Evolutionary conservation across 2,888 invertebrate species (phyloP).

Genomic region (Rhaphigaster nebulosa): DNA sequence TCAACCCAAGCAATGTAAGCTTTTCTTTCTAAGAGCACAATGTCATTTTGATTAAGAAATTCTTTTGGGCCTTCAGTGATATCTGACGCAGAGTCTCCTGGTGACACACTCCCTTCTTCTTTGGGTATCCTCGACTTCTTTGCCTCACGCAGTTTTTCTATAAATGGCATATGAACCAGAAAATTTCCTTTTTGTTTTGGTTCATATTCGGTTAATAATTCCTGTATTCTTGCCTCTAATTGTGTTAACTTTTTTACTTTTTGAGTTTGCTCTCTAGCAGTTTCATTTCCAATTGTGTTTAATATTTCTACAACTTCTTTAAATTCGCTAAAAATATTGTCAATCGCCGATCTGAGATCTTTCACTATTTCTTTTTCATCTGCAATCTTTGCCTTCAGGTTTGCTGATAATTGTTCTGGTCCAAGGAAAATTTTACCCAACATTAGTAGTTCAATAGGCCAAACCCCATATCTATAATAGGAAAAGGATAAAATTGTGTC

Average conservation of each 20-base stretch:
- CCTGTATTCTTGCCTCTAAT: background rate
- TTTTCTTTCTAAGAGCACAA: background rate
- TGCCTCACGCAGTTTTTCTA: background rate
- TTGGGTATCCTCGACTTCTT: background rate
- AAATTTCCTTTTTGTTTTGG: conserved; percentile 24
- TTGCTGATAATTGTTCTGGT: background rate
- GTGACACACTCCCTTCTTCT: background rate
- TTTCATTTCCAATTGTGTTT: background rate
- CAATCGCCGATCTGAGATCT: background rate
- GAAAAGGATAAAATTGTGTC: background rate
- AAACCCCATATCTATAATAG: conserved; percentile 59
- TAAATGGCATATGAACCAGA: background rate
- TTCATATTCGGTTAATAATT: background rate
- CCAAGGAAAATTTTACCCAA: background rate
- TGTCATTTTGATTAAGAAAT: background rate
- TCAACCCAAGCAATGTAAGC: conserved; percentile 61
- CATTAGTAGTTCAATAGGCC: conserved; percentile 62
- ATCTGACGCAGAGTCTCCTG: background rate
- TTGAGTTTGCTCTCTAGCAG: background rate
- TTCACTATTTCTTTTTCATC: background rate
- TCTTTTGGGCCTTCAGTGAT: background rate
- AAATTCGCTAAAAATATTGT: conserved; percentile 6
- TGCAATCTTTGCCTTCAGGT: background rate
- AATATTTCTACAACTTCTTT: background rate
- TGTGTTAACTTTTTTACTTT: background rate